Base-by-base conservation (phyloP, 2,888 invertebrate species). In the Tiliacea citrago region DNA sequence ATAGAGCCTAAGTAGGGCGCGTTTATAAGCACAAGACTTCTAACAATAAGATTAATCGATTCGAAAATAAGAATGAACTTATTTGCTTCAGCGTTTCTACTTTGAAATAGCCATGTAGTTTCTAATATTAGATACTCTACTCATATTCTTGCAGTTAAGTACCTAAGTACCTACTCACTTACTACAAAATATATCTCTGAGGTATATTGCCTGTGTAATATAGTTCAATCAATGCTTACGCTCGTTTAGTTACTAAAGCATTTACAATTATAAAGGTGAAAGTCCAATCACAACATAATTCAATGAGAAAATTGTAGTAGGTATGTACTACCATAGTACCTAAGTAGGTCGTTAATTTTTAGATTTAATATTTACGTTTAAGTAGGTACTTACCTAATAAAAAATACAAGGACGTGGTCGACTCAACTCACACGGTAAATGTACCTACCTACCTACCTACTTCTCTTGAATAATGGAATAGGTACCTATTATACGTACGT, bases 241-340 rank as follows among this genome's bases (percentile, higher is more conserved):
- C 73, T 78, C 45, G 61, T 78, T 79, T 73, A 80, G 65, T 85
- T 87, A 83, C 57, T 81, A 80, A 86, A 86, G 84, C 86, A 79
- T 77, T 62, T 21, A 72, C 68, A 68, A 78, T 83, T 68, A 69
- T 53, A 73, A 72, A 62, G 81, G 83, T 58, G 71, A 83, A 79
- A 86, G 79, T 81, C 68, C 61, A 77, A 73, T 80, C 63, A 73
- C 73, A 55, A 49, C 55, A 29, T 16, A 42, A 60, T 72, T 69
- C 45, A 82, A 69, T 83, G 65, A 63, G 57, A 75, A 77, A 71
- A 78, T 57, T 67, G 7, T 60, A 29, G 29, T 55, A 60, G 2
- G 10, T 18, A 53, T 6, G 39, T 39, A 39, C 39, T 70, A 55
- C 9, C 21, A n/a, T n/a, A n/a, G 51, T 53, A 13, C 0, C 8